phyloP scores from a whole-genome alignment of 2,888 invertebrate species.

The Conomelus anceps region DNA sequence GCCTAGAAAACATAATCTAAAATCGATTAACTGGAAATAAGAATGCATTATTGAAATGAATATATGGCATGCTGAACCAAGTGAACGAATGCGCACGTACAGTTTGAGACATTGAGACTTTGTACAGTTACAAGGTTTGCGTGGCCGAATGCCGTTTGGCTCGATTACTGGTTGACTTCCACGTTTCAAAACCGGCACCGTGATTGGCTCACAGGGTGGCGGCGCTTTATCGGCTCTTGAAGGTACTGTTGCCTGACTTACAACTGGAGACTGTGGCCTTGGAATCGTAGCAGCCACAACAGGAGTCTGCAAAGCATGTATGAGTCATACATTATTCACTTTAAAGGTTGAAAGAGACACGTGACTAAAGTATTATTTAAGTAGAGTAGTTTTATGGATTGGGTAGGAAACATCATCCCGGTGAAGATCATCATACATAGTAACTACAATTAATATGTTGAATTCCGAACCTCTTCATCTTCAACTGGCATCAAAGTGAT shows the following conservation, averaged over 20 bases:
- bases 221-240: neutral
- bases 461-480: too few relatives aligned
- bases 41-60: neutral
- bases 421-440: too few relatives aligned
- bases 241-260: neutral
- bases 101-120: constrained; percentile 97
- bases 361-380: too few relatives aligned
- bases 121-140: constrained; percentile 98
- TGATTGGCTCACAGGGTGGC: neutral
- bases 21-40: neutral
- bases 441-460: too few relatives aligned
- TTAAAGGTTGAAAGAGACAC: too few relatives aligned
- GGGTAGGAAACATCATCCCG: too few relatives aligned
- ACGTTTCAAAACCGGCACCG: neutral
- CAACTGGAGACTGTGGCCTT: neutral
- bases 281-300: neutral
- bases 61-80: neutral
- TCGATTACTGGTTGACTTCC: constrained; percentile 38
- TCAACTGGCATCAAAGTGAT: too few relatives aligned
- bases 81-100: constrained; percentile 51
- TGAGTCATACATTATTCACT: too few relatives aligned
- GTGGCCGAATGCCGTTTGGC: constrained; percentile 55
- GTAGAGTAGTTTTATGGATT: too few relatives aligned
- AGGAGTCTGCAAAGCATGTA: neutral
- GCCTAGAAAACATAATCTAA: too few relatives aligned